phyloP scores from a whole-genome alignment of 2,797 vertebrate species.

The Streptopelia turtur region DNA sequence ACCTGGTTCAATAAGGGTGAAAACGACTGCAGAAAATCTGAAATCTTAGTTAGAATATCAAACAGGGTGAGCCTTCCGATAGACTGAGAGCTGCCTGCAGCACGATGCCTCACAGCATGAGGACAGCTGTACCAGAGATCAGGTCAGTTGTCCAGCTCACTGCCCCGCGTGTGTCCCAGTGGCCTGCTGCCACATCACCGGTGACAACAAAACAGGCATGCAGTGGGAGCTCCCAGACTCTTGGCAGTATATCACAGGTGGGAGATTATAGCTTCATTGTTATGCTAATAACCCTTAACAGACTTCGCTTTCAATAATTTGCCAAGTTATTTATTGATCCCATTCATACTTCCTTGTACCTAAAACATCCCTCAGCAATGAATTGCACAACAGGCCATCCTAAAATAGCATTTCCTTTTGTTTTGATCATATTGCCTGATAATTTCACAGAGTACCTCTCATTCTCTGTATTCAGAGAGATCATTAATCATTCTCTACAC shows the following conservation, averaged over 20 bases:
- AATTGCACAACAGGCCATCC: neutral
- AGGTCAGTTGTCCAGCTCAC: neutral
- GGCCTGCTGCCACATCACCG: neutral
- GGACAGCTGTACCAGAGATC: neutral
- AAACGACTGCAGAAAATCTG: neutral
- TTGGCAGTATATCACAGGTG: neutral
- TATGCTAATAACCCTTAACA: neutral
- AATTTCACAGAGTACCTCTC: neutral
- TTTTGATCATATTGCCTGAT: neutral
- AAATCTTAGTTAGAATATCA: neutral
- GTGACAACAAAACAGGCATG: neutral
- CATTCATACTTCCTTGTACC: neutral
- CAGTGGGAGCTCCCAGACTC: neutral
- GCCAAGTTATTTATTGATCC: neutral
- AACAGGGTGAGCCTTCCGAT: neutral
- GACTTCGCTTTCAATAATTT: neutral
- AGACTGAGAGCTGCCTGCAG: neutral
- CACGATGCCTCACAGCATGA: fast-evolving
- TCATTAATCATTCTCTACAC: neutral
- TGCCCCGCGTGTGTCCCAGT: fast-evolving
- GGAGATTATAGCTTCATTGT: fast-evolving
- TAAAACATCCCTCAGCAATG: neutral
- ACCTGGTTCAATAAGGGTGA: neutral
- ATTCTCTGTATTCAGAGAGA: neutral
- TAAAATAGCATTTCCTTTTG: neutral